phyloP scores from a whole-genome alignment of 1,140 invertebrate genomes.

The Pantala flavescens region DNA sequence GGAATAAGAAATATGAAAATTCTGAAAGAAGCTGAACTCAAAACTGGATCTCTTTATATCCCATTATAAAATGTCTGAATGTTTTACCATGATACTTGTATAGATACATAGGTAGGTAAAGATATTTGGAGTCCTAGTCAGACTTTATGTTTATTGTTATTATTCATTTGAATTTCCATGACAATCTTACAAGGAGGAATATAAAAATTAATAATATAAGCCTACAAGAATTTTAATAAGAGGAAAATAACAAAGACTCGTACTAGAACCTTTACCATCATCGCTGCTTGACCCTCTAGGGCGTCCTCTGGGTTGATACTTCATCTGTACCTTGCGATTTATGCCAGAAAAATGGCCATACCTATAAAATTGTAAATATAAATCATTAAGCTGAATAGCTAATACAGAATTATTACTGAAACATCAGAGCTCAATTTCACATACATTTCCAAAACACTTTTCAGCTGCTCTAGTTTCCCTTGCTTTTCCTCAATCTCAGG shows the following conservation, averaged over 20 bases:
- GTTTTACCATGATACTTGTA: too few species aligned
- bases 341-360: conserved; percentile 99
- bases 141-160: too few species aligned
- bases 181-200: too few species aligned
- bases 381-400: not conserved
- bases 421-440: conserved; percentile 27
- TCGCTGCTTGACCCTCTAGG: conserved; percentile 89
- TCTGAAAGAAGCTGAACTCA: too few species aligned
- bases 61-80: too few species aligned
- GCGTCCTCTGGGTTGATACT: conserved; percentile 93
- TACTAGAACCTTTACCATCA: conserved; percentile 62
- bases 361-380: conserved; percentile 43
- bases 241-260: conserved; percentile 23
- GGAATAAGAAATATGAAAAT: too few species aligned
- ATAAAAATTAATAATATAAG: conserved; percentile 12
- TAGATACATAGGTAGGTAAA: too few species aligned
- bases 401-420: conserved; percentile 14
- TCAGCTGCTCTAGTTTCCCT: conserved; percentile 93
- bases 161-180: too few species aligned
- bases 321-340: conserved; percentile 99
- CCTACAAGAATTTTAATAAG: conserved; percentile 8
- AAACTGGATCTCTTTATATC: too few species aligned
- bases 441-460: conserved; percentile 97
- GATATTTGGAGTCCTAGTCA: too few species aligned
- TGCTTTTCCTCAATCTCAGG: conserved; percentile 94